Percentiles rank a stretch among this genome's conserved stretches.
phyloP scores from a whole-genome alignment of 2,113 vertebrate genomes.

The Chitala chitala region DNA sequence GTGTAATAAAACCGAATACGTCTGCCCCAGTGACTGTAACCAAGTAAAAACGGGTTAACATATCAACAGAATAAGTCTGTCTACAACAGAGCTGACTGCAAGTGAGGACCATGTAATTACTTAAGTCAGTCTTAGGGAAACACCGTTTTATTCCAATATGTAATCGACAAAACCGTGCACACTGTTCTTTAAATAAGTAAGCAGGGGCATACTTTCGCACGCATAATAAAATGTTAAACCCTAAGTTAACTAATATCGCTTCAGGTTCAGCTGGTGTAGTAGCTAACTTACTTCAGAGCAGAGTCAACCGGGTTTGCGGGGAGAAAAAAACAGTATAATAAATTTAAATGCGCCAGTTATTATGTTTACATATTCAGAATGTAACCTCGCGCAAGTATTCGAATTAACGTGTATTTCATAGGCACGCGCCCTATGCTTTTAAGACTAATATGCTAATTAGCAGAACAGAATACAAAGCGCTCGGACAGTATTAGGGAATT shows the following conservation, averaged over 20 bases:
- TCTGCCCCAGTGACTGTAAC: too few species aligned
- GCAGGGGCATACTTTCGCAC: too few species aligned
- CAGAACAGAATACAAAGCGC: not conserved
- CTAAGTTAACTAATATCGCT: not conserved
- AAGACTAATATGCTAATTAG: slow-evolving; percentile 30
- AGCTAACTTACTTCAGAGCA: not conserved
- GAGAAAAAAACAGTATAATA: not conserved
- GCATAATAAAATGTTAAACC: too few species aligned
- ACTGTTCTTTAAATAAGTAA: too few species aligned
- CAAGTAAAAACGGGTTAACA: too few species aligned
- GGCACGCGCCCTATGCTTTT: not conserved
- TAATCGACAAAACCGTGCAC: too few species aligned
- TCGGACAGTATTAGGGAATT: not conserved
- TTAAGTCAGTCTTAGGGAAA: too few species aligned
- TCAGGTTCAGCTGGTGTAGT: not conserved
- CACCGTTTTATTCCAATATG: too few species aligned
- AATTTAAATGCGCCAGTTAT: not conserved
- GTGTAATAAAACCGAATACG: too few species aligned
- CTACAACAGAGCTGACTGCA: too few species aligned
- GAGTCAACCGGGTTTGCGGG: not conserved
- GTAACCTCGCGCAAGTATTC: not conserved
- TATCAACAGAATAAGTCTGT: too few species aligned
- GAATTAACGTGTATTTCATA: not conserved
- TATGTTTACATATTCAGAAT: not conserved
- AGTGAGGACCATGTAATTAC: too few species aligned